phyloP scores from a whole-genome alignment of 2,797 vertebrate genomes.

The Amniataba percoides region DNA sequence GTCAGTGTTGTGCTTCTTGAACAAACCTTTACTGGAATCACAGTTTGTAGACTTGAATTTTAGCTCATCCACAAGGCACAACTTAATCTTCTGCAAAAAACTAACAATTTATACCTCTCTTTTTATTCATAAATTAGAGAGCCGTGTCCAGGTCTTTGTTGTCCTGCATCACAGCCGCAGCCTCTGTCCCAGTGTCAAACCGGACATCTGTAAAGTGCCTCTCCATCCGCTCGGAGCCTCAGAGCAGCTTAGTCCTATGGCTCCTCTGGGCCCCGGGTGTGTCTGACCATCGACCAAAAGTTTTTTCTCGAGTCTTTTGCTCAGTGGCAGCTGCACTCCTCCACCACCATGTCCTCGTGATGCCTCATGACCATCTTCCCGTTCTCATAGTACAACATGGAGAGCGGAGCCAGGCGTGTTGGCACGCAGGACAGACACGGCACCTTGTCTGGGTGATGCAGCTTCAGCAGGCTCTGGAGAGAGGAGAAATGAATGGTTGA shows the following conservation, averaged over 20 bases:
- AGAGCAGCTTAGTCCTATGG: slow-evolving; percentile 10
- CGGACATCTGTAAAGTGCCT: slow-evolving; percentile 57
- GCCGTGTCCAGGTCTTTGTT: background rate
- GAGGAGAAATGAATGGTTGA: slow-evolving; percentile 2
- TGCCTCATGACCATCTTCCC: slow-evolving; percentile 86
- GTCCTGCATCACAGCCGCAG: slow-evolving; percentile 16
- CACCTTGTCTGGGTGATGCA: slow-evolving; percentile 87
- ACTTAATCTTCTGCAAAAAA: background rate
- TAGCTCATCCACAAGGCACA: background rate
- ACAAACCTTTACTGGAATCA: background rate
- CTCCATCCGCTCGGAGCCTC: slow-evolving; percentile 19
- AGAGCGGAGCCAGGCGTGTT: slow-evolving; percentile 85
- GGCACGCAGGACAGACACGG: slow-evolving; percentile 89
- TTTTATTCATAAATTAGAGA: slow-evolving; percentile 13
- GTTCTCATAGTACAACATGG: slow-evolving; percentile 92
- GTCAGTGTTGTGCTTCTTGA: slow-evolving; percentile 32
- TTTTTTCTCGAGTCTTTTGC: background rate
- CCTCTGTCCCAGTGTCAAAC: slow-evolving; percentile 16
- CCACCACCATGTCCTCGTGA: slow-evolving; percentile 91
- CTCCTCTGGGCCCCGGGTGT: slow-evolving; percentile 13
- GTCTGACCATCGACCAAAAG: background rate
- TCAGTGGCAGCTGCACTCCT: slow-evolving; percentile 92
- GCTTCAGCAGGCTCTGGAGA: slow-evolving; percentile 88
- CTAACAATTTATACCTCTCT: background rate
- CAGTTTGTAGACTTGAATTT: background rate